These are phyloP conservation scores for Molorchus minor DNA, from an alignment of 2,888 invertebrate genomes.

Conservation along the genomic window DNA sequence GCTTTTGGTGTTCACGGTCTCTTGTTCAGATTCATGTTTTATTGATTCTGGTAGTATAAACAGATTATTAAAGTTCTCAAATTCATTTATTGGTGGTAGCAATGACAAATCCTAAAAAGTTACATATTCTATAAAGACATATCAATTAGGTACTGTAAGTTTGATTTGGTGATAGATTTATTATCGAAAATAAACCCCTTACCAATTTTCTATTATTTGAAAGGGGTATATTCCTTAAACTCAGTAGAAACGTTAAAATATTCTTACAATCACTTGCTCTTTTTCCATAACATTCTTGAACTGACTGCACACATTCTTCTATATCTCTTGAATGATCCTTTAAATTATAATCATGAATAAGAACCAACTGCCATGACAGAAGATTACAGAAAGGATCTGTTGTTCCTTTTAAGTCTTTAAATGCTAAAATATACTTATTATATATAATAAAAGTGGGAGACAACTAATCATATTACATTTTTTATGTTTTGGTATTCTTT, in stretches of 20 bases:
- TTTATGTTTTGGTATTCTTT: conserved; percentile 35
- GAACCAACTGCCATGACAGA: conserved; percentile 55
- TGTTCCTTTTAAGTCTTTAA: conserved; percentile 47
- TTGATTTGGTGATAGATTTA: neutral
- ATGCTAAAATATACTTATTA: conserved; percentile 33
- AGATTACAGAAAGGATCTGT: conserved; percentile 53
- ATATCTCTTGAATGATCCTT: conserved; percentile 50
- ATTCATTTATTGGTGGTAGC: conserved; percentile 42
- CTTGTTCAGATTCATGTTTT: conserved; percentile 22
- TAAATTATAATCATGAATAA: conserved; percentile 50
- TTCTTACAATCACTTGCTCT: conserved; percentile 38
- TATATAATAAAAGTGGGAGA: neutral
- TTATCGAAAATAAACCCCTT: conserved; percentile 17
- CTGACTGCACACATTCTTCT: conserved; percentile 41
- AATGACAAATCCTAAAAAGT: conserved; percentile 45
- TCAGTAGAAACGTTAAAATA: conserved; percentile 48
- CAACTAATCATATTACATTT: conserved; percentile 27
- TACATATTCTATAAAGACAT: neutral
- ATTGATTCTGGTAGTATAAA: conserved; percentile 30
- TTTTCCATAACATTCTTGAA: conserved; percentile 41
- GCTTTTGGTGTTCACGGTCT: neutral
- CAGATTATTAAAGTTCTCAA: conserved; percentile 37
- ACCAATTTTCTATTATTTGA: conserved; percentile 44
- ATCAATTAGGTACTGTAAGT: neutral
- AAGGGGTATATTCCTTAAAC: conserved; percentile 47